phyloP scores from a whole-genome alignment of 2,888 invertebrate species.

The Eurytoma adleriae region DNA sequence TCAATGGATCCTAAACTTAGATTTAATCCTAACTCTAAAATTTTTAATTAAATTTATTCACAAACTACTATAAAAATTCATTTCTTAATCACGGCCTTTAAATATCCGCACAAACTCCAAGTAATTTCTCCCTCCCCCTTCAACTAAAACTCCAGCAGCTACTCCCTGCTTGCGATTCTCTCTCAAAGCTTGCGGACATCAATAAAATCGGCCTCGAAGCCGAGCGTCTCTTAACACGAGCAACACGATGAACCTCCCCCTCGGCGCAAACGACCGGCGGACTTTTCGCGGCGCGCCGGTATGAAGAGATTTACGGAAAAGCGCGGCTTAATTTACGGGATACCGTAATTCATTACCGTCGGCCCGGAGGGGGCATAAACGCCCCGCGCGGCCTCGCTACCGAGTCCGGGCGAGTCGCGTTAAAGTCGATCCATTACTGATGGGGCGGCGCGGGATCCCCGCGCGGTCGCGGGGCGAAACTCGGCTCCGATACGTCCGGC shows the following conservation, averaged over 20 bases:
- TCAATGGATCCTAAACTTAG: too few species aligned
- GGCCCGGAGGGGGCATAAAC: conserved; percentile 16
- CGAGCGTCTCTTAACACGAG: too few species aligned
- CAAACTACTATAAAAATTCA: not conserved
- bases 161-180: too few species aligned
- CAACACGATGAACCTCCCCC: too few species aligned
- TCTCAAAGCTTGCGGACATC: too few species aligned
- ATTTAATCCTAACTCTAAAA: too few species aligned
- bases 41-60: too few species aligned
- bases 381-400: conserved; percentile 4
- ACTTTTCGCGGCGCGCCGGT: not conserved
- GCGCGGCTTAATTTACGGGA: conserved; percentile 39
- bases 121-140: not conserved
- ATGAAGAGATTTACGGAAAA: conserved; percentile 43
- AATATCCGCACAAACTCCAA: not conserved
- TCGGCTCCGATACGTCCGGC: conserved; percentile 30
- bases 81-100: not conserved
- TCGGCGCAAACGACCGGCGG: too few species aligned
- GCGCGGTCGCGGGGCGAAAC: conserved; percentile 20
- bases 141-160: too few species aligned
- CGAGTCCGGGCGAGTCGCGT: not conserved
- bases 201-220: too few species aligned
- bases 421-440: conserved; percentile 39
- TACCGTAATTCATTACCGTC: conserved; percentile 29
- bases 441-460: conserved; percentile 18